Conservation (phyloP, 2,888 invertebrate genomes). For the Acanthococcus lagerstroemiae region DNA sequence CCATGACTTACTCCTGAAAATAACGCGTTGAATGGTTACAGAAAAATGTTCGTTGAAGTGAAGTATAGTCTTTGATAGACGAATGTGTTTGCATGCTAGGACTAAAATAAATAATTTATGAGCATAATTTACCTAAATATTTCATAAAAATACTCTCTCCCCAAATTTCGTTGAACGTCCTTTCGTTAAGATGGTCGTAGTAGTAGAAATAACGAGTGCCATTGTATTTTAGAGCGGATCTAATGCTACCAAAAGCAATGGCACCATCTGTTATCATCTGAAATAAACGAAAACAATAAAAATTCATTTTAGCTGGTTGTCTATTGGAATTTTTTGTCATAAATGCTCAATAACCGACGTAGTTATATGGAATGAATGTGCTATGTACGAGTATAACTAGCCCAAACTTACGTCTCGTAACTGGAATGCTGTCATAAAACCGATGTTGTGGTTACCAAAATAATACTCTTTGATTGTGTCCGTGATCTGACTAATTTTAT, state of each 20-base stretch:
- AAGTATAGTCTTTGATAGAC: too few species aligned
- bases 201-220: constrained; percentile 5
- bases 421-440: background rate
- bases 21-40: too few species aligned
- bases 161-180: constrained; percentile 11
- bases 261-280: constrained; percentile 13
- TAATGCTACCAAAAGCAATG: constrained; percentile 2
- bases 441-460: constrained; percentile 6
- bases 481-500: constrained; percentile 5
- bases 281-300: too few species aligned
- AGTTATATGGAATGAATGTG: too few species aligned
- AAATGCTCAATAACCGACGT: too few species aligned
- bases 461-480: constrained; percentile 8
- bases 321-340: too few species aligned
- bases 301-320: too few species aligned
- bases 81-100: too few species aligned
- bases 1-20: constrained; percentile 15
- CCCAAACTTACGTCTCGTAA: background rate
- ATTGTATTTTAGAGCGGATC: constrained; percentile 7
- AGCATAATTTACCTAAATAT: constrained; percentile 6
- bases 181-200: constrained; percentile 14
- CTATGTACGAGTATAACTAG: background rate
- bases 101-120: too few species aligned
- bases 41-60: too few species aligned
- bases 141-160: constrained; percentile 2